phyloP scores from a whole-genome alignment of 2,797 vertebrate species.

The Tadarida brasiliensis region DNA sequence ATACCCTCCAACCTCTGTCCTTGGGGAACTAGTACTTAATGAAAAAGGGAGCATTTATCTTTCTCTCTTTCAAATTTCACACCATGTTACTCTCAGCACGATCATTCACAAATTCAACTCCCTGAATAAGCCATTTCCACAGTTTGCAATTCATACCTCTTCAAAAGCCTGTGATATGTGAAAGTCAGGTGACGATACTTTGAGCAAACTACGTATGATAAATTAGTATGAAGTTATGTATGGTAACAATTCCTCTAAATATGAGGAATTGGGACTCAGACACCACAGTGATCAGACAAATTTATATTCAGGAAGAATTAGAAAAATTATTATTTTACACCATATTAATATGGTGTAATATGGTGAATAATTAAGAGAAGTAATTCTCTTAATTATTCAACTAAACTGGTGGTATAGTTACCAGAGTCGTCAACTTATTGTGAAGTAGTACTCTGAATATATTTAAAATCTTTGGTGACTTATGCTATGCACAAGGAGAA shows the following conservation, averaged over 20 bases:
- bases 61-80: constrained; percentile 30
- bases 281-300: background rate
- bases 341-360: too few relatives aligned
- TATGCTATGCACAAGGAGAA: background rate
- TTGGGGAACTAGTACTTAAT: background rate
- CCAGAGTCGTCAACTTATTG: background rate
- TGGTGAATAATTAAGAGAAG: too few relatives aligned
- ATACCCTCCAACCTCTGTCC: background rate
- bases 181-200: background rate
- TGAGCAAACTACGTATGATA: background rate
- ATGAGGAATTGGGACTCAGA: background rate
- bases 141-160: background rate
- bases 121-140: background rate
- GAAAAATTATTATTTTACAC: background rate
- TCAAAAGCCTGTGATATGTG: background rate
- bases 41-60: constrained; percentile 32
- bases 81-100: background rate
- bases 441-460: background rate
- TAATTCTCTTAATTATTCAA: constrained; percentile 20
- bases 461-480: background rate
- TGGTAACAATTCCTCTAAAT: background rate
- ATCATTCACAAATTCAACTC: constrained; percentile 28
- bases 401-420: background rate
- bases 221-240: background rate
- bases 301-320: background rate